Base-by-base conservation (phyloP, 2,113 vertebrate species). In the Leucopsar rothschildi region DNA sequence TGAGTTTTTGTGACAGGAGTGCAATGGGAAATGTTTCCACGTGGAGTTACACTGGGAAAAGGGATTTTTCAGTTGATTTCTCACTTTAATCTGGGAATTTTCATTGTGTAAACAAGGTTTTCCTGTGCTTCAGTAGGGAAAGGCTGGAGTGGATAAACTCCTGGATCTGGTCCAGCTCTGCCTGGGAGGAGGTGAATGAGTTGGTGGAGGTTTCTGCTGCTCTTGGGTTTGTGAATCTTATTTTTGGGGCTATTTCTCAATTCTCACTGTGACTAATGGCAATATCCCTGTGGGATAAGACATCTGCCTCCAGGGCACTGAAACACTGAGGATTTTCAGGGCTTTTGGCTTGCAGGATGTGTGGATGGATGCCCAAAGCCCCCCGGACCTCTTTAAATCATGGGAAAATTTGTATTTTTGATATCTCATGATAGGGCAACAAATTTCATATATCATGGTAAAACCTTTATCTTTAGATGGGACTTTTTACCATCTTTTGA, bases 1-100 rank as follows among this genome's bases (percentile, higher is more conserved):
- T 0, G 3, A 60, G 37, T 2, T 70, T 69, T 73, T 78, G 20
- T 1, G 1, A n/a, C 19, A 29, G 60, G 60, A 82, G 31, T 4
- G 1, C 0, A 0, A 10, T 40, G 39, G 63, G 61, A 71, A 75
- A 27, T 1, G 2, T 83, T 90, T 56, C 89, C 68, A 33, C 1
- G 0, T 59, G 31, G 76, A 88, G 8, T 42, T 73, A 25, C 0
- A 0, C 59, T 80, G 47, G 82, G 21, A 68, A 61, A 92, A 50
- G 7, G 44, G 44, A 37, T 82, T 78, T 83, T 91, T 65, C 35
- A 33, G 33, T 82, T 73, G 56, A 81, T 92, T 84, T 92, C 65
- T 56, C 11, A 16, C 73, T 82, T 89, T 47, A 55, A 53, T 91
- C 65, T 15, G 83, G 64, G 65, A 89, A 31, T 86, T 89, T 88